phyloP scores from a whole-genome alignment of 2,113 vertebrate genomes.

The Chaetodon auriga region DNA sequence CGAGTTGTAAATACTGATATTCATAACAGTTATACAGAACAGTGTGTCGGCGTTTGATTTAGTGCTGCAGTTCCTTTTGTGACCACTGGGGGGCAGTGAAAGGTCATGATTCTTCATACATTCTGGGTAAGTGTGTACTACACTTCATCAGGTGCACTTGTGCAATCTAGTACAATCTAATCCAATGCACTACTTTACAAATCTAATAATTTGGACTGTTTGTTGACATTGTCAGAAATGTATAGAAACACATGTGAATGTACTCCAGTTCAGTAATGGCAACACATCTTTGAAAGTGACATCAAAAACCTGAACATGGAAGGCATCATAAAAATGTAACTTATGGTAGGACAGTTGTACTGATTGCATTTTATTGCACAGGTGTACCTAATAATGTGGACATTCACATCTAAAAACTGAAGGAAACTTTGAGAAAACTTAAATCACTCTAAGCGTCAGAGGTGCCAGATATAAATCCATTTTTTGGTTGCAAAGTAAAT shows the following conservation, averaged over 20 bases:
- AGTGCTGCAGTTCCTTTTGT: not conserved
- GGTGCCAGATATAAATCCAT: no score
- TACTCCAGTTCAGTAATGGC: no score
- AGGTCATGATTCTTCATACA: not conserved
- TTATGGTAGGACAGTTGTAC: not conserved
- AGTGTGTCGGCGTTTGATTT: not conserved
- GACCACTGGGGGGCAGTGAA: conserved; percentile 32
- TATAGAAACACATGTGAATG: not conserved
- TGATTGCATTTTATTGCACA: not conserved
- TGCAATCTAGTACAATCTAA: not conserved
- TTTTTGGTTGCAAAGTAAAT: no score
- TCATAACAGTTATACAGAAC: not conserved
- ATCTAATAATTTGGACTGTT: not conserved
- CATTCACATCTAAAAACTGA: no score
- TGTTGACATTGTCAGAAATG: not conserved
- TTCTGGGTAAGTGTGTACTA: not conserved
- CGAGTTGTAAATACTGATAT: not conserved
- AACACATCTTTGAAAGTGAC: no score
- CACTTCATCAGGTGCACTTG: not conserved
- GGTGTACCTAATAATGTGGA: not conserved
- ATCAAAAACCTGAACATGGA: no score
- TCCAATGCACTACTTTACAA: not conserved
- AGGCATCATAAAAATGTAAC: not conserved
- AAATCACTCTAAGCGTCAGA: no score
- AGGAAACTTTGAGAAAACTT: no score